Conservation (phyloP, 2,888 invertebrate species). For the Herminia tarsipennalis region DNA sequence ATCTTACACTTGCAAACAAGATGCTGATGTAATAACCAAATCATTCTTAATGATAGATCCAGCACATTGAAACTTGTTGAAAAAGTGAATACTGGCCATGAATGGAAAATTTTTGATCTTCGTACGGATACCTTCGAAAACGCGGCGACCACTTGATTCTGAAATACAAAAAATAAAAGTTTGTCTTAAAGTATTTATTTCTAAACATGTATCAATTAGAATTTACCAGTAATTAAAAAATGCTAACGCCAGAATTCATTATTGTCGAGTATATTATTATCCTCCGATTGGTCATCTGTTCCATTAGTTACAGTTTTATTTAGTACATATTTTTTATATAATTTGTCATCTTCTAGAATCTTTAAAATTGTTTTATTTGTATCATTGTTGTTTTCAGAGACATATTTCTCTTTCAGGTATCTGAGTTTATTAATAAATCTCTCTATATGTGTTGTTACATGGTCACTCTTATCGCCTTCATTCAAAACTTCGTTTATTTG, state of each 20-base stretch:
- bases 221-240: no score
- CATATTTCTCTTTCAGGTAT: conserved; percentile 46
- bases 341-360: conserved; percentile 23
- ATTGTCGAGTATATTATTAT: conserved; percentile 18
- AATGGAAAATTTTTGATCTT: conserved; percentile 66
- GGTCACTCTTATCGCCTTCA: conserved; percentile 45
- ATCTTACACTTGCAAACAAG: conserved; percentile 72
- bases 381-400: conserved; percentile 31
- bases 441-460: conserved; percentile 45
- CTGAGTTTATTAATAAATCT: conserved; percentile 51
- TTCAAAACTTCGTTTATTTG: conserved; percentile 59
- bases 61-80: conserved; percentile 64
- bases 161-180: background rate
- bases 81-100: conserved; percentile 69
- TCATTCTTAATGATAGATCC: conserved; percentile 72
- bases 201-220: no score
- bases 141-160: conserved; percentile 62
- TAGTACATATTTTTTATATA: no score
- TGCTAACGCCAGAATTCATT: conserved; percentile 66
- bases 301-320: background rate
- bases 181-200: no score
- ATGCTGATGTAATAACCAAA: conserved; percentile 68
- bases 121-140: conserved; percentile 54
- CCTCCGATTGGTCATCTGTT: background rate
- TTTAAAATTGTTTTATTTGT: conserved; percentile 47